phyloP scores from a whole-genome alignment of 2,113 vertebrate genomes.

The Gobius niger region DNA sequence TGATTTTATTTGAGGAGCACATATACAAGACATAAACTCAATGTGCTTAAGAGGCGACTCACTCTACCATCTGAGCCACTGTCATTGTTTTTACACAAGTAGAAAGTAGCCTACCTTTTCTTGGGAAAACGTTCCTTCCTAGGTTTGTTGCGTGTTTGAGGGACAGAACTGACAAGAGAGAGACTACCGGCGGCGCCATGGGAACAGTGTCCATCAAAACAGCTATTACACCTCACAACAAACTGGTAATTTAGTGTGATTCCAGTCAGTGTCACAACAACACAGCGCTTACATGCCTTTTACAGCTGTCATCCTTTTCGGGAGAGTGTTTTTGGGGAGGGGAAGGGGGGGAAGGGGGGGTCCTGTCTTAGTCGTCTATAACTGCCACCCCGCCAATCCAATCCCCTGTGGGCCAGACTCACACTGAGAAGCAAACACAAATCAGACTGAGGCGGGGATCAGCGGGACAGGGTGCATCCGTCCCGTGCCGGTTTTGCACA shows the following conservation, averaged over 20 bases:
- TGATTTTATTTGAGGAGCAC: too few relatives aligned
- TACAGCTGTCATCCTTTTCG: constrained; percentile 45
- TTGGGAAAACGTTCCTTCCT: too few relatives aligned
- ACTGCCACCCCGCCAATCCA: neutral
- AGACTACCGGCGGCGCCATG: constrained; percentile 21
- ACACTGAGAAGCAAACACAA: constrained; percentile 42
- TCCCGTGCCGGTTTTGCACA: constrained; percentile 36
- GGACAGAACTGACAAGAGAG: neutral
- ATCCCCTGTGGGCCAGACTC: constrained; percentile 29
- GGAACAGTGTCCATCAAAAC: constrained; percentile 41
- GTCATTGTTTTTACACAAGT: too few relatives aligned
- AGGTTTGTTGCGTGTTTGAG: neutral
- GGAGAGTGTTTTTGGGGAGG: constrained; percentile 15
- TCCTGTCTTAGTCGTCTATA: neutral
- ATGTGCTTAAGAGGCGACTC: too few relatives aligned
- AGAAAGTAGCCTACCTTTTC: too few relatives aligned
- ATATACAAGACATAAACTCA: too few relatives aligned
- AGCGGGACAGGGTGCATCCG: constrained; percentile 47
- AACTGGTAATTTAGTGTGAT: constrained; percentile 57
- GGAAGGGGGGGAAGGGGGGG: neutral
- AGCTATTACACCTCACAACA: constrained; percentile 46
- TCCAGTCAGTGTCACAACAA: constrained; percentile 59
- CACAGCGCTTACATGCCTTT: constrained; percentile 38
- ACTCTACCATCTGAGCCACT: too few relatives aligned
- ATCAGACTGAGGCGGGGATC: constrained; percentile 38